These are phyloP conservation scores for Tor tambroides DNA, from an alignment of 2,113 vertebrate species.

Conservation along the genomic window DNA sequence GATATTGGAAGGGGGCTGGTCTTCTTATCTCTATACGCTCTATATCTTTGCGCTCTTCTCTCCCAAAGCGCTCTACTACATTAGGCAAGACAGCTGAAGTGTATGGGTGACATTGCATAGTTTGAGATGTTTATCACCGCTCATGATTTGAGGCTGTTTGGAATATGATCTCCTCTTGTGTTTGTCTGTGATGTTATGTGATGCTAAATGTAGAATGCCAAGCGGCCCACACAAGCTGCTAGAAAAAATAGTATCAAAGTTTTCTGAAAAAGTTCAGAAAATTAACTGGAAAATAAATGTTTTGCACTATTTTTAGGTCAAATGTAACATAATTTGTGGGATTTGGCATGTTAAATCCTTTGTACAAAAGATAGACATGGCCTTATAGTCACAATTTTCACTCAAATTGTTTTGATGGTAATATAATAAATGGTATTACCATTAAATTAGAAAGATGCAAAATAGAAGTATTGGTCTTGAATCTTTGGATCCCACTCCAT, in stretches of 20 bases:
- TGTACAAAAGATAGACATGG: background rate
- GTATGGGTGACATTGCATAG: background rate
- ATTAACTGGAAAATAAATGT: background rate
- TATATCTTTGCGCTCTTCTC: background rate
- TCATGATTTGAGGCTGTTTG: background rate
- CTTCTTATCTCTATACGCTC: background rate
- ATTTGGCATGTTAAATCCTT: background rate
- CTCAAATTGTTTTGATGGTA: background rate
- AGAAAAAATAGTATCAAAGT: slow-evolving; percentile 31
- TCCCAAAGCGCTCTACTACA: too few relatives aligned
- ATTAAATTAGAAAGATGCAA: background rate
- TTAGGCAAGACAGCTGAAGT: background rate
- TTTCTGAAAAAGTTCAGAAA: background rate
- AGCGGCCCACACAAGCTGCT: slow-evolving; percentile 7
- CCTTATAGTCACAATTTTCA: background rate
- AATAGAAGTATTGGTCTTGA: background rate
- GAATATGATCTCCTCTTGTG: slow-evolving; percentile 26
- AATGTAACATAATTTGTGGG: too few relatives aligned
- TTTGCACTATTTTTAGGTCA: background rate
- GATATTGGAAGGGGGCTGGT: background rate
- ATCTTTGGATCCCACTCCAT: background rate
- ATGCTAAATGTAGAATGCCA: slow-evolving; percentile 35
- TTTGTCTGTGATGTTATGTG: slow-evolving; percentile 44
- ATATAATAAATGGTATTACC: background rate
- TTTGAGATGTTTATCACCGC: slow-evolving; percentile 6